A percentile compares a stretch with the other conserved stretches of the same genome.
These are phyloP conservation scores for Sturmia bella DNA, from an alignment of 2,888 invertebrate genomes.

Conservation along the genomic window DNA sequence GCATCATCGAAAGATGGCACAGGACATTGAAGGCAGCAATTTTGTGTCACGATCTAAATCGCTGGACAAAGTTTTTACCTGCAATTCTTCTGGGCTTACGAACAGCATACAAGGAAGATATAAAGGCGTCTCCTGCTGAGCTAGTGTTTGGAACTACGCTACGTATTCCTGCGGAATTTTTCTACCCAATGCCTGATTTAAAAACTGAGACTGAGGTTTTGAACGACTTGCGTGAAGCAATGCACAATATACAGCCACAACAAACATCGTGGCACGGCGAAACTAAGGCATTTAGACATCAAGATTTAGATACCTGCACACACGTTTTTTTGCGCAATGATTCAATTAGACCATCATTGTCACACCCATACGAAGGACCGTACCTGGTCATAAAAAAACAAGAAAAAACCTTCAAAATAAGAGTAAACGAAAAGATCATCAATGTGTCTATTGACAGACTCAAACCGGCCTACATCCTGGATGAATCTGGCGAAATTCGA, in stretches of 20 bases:
- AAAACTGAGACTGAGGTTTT: slow-evolving; percentile 13
- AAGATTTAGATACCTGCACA: no score
- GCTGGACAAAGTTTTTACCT: no score
- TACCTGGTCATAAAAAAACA: not conserved
- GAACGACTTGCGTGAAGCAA: not conserved
- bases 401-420: slow-evolving; percentile 7
- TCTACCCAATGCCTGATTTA: not conserved
- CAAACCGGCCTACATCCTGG: slow-evolving; percentile 12
- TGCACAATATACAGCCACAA: slow-evolving; percentile 24
- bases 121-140: slow-evolving; percentile 73
- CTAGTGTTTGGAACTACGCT: slow-evolving; percentile 75
- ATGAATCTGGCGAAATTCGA: not conserved
- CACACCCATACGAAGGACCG: slow-evolving; percentile 15
- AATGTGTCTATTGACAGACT: slow-evolving; percentile 21
- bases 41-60: no score
- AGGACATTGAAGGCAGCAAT: no score
- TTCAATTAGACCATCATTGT: slow-evolving; percentile 4
- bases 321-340: not conserved
- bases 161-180: slow-evolving; percentile 72
- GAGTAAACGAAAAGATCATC: not conserved
- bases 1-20: slow-evolving; percentile 64
- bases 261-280: slow-evolving; percentile 12
- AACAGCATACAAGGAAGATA: no score
- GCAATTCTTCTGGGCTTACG: no score
- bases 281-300: no score